Evolutionary conservation across 2,797 vertebrate genomes (phyloP).

Genomic region (Ctenopoma kingsleyae): DNA sequence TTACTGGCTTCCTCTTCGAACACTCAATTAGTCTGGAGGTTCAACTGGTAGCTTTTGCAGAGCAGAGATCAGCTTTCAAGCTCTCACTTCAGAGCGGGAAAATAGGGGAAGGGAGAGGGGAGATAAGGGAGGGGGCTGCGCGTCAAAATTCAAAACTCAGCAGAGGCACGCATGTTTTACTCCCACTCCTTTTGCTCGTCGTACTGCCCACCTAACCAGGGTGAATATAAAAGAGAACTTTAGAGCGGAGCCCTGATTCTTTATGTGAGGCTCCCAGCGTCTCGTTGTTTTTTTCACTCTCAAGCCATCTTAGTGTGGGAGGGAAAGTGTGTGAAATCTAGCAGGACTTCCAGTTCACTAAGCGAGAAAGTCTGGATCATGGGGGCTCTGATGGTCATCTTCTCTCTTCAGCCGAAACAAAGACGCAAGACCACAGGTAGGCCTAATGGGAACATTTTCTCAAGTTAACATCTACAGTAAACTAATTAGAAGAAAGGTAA

Average conservation of each 20-base stretch:
- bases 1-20: conserved; percentile 54
- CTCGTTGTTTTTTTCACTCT: conserved; percentile 33
- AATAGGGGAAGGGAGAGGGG: conserved; percentile 42
- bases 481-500: neutral
- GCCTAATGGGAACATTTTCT: neutral
- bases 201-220: conserved; percentile 60
- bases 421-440: conserved; percentile 78
- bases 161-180: conserved; percentile 50
- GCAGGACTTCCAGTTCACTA: conserved; percentile 72
- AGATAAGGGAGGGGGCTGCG: too few species aligned
- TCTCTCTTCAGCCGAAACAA: conserved; percentile 82
- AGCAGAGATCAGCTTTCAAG: conserved; percentile 49
- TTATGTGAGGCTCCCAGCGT: conserved; percentile 29
- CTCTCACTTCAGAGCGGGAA: conserved; percentile 52
- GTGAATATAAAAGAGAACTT: conserved; percentile 66
- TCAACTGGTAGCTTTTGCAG: conserved; percentile 61
- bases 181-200: conserved; percentile 54
- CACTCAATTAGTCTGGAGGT: conserved; percentile 70
- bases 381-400: conserved; percentile 78
- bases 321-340: conserved; percentile 66
- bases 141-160: conserved; percentile 71
- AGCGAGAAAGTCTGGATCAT: conserved; percentile 67
- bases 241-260: conserved; percentile 45
- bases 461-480: neutral
- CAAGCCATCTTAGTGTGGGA: conserved; percentile 55